Base-by-base conservation (phyloP, 2,888 invertebrate species). In the Noctua janthe region DNA sequence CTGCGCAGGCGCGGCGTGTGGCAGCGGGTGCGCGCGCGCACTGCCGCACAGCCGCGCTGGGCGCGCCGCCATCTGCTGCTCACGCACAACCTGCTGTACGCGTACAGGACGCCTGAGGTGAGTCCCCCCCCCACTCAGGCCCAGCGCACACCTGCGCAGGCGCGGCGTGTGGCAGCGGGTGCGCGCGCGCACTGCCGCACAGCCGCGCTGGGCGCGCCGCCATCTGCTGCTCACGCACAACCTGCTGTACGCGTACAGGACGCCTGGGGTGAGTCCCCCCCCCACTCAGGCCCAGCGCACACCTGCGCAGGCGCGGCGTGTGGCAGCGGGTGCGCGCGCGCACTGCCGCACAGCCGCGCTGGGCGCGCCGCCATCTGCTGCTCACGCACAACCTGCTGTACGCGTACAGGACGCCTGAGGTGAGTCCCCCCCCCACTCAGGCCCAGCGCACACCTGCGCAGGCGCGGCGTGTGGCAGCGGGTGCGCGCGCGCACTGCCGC, bases 141-240 rank as follows among this genome's bases (percentile, higher is more conserved):
- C 23, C 56, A 23, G 56, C 20, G 43, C 43, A 43, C 43, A 43
- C 43, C 43, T 43, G 43, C 43, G 43, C 10, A 47, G 47, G 56
- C 23, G 35, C 35, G 64, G 66, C 43, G 35, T 62, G 66, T 67
- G 67, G 39, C 77, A 64, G 78, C 75, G 64, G 20, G 62, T 71
- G 70, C 75, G 76, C 1, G 49, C 71, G 74, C 75, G 81, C 17
- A 11, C 15, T 23, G 78, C 54, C 39, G 54, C 35, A 51, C 35
- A 51, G 81, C 86, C 91, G 90, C 94, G 94, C 90, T 95, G 95
- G 95, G 94, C 93, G 87, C 92, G 91, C 39, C 92, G 95, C 13
- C 91, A 92, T 83, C 93, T 78, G 74, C 75, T 79, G 78, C 78
- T 78, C 23, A 35, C 81, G 70, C 78, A 78, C 80, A 77, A 73